Base-by-base conservation (phyloP, 2,888 invertebrate species). In the Mactromeris polynyma region DNA sequence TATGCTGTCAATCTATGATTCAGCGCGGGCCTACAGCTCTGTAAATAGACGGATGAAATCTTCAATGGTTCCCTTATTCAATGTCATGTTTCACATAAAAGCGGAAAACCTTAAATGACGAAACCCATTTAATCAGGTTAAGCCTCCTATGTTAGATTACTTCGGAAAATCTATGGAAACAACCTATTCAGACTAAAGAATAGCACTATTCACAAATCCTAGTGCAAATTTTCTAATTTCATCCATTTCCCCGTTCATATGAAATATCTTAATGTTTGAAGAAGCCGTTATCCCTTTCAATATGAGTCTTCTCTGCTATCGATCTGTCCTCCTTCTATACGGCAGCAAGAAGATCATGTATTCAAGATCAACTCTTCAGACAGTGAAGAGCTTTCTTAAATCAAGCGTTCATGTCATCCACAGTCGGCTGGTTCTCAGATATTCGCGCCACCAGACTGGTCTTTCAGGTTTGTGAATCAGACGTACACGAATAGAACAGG, bases 361-460 rank as follows among this genome's bases (percentile, higher is more conserved):
- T 90, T 90, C 81, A 88, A 90, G 90, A 90, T 85, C 83, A 82
- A 31, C 73, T 83, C 87, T 87, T 85, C 83, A 91, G 91, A 89
- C 83, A 26, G 83, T 87, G 87, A 87, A 87, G 87, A 77, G 54
- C 73, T 73, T 83, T 87, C 91, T 89, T 91, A 89, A 91, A 91
- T 91, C 87, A 89, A 87, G 82, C 80, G 85, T 54, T 82, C 21
- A 33, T 89, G 89, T 91, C 91, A 87, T 36, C 77, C 69, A 83
- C 87, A 87, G 89, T 54, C 51, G 86, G 46, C 81, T 73, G 83
- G 54, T 82, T 90, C 88, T 79, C 88, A 51, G 38, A 36, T 51
- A 77, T 79, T 79, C 40, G 26, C 40, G 40, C 42, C 33, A 73
- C 31, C 33, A 73, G 73, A 73, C 73, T 73, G 73, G 19, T 36